Percentiles rank a stretch among this genome's conserved stretches.
These are phyloP conservation scores for Zophobas atratus DNA, from an alignment of 1,140 invertebrate species.

Conservation along the genomic window DNA sequence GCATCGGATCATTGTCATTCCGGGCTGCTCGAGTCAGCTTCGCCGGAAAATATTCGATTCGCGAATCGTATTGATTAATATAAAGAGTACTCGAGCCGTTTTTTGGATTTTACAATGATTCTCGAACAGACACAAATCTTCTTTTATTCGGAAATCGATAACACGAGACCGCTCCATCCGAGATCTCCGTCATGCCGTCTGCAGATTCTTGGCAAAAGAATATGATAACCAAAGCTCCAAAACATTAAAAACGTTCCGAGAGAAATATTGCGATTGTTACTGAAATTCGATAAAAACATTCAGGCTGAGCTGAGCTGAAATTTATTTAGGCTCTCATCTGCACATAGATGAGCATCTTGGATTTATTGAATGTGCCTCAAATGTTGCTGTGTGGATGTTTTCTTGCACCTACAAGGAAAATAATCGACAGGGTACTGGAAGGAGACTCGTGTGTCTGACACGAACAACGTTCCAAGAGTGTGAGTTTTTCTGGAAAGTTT, in stretches of 20 bases:
- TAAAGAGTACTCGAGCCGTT: neutral
- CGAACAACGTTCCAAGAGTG: too few relatives aligned
- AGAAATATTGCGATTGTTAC: slow-evolving; percentile 30
- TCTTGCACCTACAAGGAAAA: too few relatives aligned
- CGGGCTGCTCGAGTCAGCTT: neutral
- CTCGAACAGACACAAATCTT: neutral
- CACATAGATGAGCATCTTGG: slow-evolving; percentile 10
- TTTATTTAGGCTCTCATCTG: slow-evolving; percentile 16
- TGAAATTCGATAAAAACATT: slow-evolving; percentile 32
- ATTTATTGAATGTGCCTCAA: slow-evolving; percentile 2
- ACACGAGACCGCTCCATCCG: slow-evolving; percentile 10
- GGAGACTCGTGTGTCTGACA: too few relatives aligned
- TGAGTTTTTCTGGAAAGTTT: too few relatives aligned
- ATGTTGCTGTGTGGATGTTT: neutral
- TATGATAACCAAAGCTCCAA: slow-evolving; percentile 32
- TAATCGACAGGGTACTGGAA: too few relatives aligned
- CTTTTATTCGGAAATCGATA: slow-evolving; percentile 11
- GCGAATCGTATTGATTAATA: slow-evolving; percentile 15
- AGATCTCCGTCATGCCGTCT: slow-evolving; percentile 30
- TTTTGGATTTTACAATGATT: neutral
- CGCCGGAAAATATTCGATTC: slow-evolving; percentile 1
- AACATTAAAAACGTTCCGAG: slow-evolving; percentile 20
- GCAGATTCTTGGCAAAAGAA: slow-evolving; percentile 34
- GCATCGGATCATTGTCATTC: slow-evolving; percentile 24
- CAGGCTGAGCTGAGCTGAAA: slow-evolving; percentile 7